Evolutionary conservation across 2,113 vertebrate genomes (phyloP), one percentile per base, ranked within the genome.

Genomic region (Stercorarius parasiticus): DNA sequence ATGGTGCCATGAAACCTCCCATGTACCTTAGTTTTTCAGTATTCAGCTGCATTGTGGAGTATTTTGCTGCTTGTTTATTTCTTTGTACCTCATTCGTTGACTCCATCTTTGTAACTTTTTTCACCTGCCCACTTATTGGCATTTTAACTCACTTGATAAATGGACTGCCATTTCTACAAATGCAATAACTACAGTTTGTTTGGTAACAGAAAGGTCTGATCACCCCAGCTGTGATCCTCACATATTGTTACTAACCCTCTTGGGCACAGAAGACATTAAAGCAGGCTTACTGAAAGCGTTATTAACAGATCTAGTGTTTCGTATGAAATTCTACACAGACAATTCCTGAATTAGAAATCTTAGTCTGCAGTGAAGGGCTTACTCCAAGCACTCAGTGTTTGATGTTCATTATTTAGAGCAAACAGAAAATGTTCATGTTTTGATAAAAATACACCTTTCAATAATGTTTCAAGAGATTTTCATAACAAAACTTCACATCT

Each of bases 111-210:
- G 34, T 61, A 72, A 80, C 61, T 93, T 95, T 95, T 76, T 97
- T 95, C 81, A 77, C 58, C 83, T 94, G 40, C 52, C 73, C 74
- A 87, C n/a, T 94, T 97, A 93, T 94, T 92, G 93, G 89, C 85
- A 95, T 73, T 94, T 64, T 88, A 86, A 94, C 85, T 97, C 77
- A 95, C 94, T 97, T 98, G 96, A 97, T 97, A 95, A 98, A 97
- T 97, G 74, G 92, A 91, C 80, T 97, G 82, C 95, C 80, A 83
- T 91, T 97, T 95, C 96, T 93, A 95, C 87, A 97, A 98, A 96
- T 92, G 92, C 70, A 96, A 85, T 95, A 88, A 65, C 83, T 95
- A 88, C 55, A 59, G n/a, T 91, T 91, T 88, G 30, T 81, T 74
- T 87, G 36, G 65, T 79, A 92, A 71, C 29, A 94, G 77, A 95